These are phyloP conservation scores for Ctenicera cuprea DNA, from an alignment of 2,888 invertebrate species.

Conservation along the genomic window DNA sequence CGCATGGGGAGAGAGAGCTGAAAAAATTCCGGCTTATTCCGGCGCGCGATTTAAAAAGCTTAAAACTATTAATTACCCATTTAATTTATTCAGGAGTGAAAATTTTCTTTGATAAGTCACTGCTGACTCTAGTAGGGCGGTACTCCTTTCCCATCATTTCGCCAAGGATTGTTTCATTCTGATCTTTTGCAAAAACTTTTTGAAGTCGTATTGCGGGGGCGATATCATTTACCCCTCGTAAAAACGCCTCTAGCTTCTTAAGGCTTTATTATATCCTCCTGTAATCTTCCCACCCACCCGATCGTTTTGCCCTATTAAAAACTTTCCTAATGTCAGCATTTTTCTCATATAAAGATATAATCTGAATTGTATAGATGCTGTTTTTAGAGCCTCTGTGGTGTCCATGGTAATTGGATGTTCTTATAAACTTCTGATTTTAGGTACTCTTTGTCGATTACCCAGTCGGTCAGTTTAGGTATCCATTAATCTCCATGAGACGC, in stretches of 20 bases:
- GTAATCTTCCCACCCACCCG: too few species aligned
- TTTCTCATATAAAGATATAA: not conserved
- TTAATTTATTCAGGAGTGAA: not conserved
- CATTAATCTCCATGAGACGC: not conserved
- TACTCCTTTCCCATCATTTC: not conserved
- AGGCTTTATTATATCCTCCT: not conserved
- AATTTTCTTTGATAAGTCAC: not conserved
- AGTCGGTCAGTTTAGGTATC: constrained; percentile 1
- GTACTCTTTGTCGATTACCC: not conserved
- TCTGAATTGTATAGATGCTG: not conserved
- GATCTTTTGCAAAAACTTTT: not conserved
- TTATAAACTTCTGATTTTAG: not conserved
- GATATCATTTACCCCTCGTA: too few species aligned
- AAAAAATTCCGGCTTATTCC: too few species aligned
- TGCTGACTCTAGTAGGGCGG: constrained; percentile 2
- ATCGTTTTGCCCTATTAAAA: not conserved
- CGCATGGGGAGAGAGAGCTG: too few species aligned
- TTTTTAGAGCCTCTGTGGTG: too few species aligned
- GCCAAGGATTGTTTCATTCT: not conserved
- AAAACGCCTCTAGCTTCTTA: too few species aligned
- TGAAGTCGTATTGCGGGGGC: too few species aligned
- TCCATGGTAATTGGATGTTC: not conserved
- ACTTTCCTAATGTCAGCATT: not conserved
- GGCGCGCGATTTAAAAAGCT: too few species aligned
- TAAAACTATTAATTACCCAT: too few species aligned